Evolutionary conservation across 2,113 vertebrate species (phyloP).

Genomic region (Nannobrachium achirus): DNA sequence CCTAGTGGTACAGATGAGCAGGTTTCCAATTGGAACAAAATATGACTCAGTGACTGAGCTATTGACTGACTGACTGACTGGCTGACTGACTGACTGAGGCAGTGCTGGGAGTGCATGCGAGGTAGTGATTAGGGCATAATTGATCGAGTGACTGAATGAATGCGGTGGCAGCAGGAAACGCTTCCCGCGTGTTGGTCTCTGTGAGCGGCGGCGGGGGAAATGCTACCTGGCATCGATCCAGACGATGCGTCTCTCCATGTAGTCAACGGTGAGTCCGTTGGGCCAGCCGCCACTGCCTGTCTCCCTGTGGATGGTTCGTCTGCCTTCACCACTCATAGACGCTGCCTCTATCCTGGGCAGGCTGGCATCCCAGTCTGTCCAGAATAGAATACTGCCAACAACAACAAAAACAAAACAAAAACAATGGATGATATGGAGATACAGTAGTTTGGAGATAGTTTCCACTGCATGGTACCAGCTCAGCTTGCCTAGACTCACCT

Average conservation of each 20-base stretch:
- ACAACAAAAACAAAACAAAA: constrained; percentile 2
- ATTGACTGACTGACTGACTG: too few species aligned
- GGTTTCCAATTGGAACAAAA: too few species aligned
- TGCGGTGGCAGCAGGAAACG: constrained; percentile 9
- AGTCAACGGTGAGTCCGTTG: constrained; percentile 96
- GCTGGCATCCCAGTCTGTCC: constrained; percentile 98
- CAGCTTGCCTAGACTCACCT: too few species aligned
- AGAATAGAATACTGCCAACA: constrained; percentile 88
- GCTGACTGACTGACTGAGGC: too few species aligned
- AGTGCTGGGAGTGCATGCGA: too few species aligned
- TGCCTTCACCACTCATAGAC: constrained; percentile 93
- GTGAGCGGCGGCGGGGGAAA: neutral
- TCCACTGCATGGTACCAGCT: too few species aligned
- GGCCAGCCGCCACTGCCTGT: constrained; percentile 95
- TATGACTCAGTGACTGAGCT: too few species aligned
- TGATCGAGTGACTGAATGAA: constrained; percentile 19
- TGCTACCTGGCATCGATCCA: constrained; percentile 96
- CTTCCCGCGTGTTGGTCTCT: constrained; percentile 3
- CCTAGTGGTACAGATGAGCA: too few species aligned
- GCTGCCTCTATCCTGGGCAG: constrained; percentile 94
- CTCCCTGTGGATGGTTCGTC: constrained; percentile 93
- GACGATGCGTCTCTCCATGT: constrained; percentile 94
- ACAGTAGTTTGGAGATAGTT: neutral
- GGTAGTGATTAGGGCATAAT: neutral
- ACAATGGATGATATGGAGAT: neutral